Base-by-base conservation (phyloP, 2,888 invertebrate species). In the Eretmocerus hayati region DNA sequence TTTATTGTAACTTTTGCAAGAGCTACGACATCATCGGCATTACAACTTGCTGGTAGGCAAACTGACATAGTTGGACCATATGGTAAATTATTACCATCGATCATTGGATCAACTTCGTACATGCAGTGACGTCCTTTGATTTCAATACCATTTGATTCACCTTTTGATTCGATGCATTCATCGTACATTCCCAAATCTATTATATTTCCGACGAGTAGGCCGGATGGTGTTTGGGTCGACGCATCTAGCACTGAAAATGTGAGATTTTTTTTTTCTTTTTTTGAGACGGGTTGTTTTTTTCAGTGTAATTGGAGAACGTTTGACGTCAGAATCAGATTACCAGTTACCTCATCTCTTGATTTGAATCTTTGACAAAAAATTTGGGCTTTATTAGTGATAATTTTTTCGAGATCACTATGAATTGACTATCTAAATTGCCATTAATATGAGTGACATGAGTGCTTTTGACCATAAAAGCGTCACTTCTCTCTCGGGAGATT, bases 191-290 rank as follows among this genome's bases (percentile, higher is more conserved):
- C 76, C 39, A 72, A 61, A 48, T 74, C 71, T 11, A 68, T 62
- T 8, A 69, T 49, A 53, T 75, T 74, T 0, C 75, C 75, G 11
- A 60, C 52, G 13, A 75, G 56, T 16, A 75, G 50, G 4, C 75
- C 75, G 6, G 69, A 61, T 31, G 74, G 75, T 1, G 74, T 54
- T 59, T 75, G 76, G 2, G 75, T 72, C 5, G 73, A 72, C 2
- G 76, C 63, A 57, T 77, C 76, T 18, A 74, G 57, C 75, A 77
- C 77, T 76, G 58, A 26, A 64, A 13, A 13, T 33, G n/a, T 33
- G 6, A 5, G 33, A 33, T 13, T 33, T 33, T 33, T 13, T n/a
- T n/a, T n/a, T n/a, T n/a, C n/a, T n/a, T n/a, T n/a, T n/a, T n/a
- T n/a, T n/a, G n/a, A n/a, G n/a, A n/a, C n/a, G n/a, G n/a, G n/a